phyloP scores from a whole-genome alignment of 2,113 vertebrate species.

The Chloropsis hardwickii region DNA sequence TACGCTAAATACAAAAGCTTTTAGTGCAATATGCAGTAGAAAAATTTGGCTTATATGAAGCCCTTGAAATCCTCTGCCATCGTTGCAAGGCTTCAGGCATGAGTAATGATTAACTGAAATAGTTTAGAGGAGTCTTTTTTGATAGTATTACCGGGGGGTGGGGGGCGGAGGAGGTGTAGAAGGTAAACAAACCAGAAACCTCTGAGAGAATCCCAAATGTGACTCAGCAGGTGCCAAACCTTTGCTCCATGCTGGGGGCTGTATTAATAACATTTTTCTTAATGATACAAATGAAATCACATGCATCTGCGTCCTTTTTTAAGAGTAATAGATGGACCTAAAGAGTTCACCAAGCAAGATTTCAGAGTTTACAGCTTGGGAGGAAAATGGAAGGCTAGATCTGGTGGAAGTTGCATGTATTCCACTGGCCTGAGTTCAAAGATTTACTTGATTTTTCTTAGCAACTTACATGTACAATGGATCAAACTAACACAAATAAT shows the following conservation, averaged over 20 bases:
- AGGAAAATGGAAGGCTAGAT: slow-evolving; percentile 29
- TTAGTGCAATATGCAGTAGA: neutral
- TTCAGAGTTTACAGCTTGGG: slow-evolving; percentile 45
- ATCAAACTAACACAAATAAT: neutral
- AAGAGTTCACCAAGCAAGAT: slow-evolving; percentile 51
- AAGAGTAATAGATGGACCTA: slow-evolving; percentile 10
- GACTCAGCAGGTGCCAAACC: neutral
- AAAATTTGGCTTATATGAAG: neutral
- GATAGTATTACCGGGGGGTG: slow-evolving; percentile 7
- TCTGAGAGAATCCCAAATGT: slow-evolving; percentile 6
- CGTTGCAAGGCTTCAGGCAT: neutral
- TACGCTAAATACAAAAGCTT: neutral
- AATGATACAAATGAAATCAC: slow-evolving; percentile 32
- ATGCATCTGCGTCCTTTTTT: slow-evolving; percentile 35
- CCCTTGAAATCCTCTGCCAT: neutral
- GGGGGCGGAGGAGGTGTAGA: neutral
- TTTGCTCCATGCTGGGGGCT: slow-evolving; percentile 9
- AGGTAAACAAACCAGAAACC: neutral
- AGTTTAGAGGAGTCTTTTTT: slow-evolving; percentile 28
- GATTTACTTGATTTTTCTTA: neutral
- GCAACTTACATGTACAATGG: neutral
- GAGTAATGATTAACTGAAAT: slow-evolving; percentile 23
- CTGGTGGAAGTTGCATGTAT: slow-evolving; percentile 8
- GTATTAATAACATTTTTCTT: slow-evolving; percentile 11
- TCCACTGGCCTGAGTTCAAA: slow-evolving; percentile 24